Evolutionary conservation across 2,797 vertebrate species (phyloP).

Genomic region (Coreius guichenoti): DNA sequence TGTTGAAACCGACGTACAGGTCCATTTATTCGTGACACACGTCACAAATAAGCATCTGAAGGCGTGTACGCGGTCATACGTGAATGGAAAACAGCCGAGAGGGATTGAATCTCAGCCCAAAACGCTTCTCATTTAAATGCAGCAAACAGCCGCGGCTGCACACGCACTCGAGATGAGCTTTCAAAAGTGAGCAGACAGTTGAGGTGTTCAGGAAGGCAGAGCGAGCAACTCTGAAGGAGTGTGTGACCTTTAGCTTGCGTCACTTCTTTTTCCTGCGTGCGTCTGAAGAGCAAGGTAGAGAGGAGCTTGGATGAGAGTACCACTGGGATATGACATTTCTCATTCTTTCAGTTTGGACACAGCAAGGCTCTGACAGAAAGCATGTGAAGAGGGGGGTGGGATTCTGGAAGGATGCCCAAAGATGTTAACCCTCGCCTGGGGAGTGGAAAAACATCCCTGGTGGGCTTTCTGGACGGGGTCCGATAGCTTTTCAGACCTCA

Average conservation of each 20-base stretch:
- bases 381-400: background rate
- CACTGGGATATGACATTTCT: constrained; percentile 50
- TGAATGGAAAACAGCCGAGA: constrained; percentile 10
- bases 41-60: background rate
- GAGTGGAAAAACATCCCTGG: constrained; percentile 36
- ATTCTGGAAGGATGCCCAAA: constrained; percentile 46
- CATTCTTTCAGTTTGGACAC: constrained; percentile 31
- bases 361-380: constrained; percentile 26
- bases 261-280: constrained; percentile 1
- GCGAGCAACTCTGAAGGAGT: constrained; percentile 40
- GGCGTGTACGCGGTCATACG: background rate
- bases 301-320: constrained; percentile 14
- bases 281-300: constrained; percentile 27
- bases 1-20: background rate
- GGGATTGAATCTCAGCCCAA: constrained; percentile 9
- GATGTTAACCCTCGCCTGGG: constrained; percentile 45
- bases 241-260: constrained; percentile 44
- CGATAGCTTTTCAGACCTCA: constrained; percentile 45
- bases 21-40: background rate
- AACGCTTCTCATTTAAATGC: constrained; percentile 33
- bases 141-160: background rate
- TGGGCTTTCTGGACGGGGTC: constrained; percentile 32
- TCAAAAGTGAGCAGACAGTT: constrained; percentile 30
- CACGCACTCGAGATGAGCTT: constrained; percentile 34
- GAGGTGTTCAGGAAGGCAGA: constrained; percentile 38